Base-by-base conservation (phyloP, 1,140 invertebrate species). In the Papilio polyxenes region DNA sequence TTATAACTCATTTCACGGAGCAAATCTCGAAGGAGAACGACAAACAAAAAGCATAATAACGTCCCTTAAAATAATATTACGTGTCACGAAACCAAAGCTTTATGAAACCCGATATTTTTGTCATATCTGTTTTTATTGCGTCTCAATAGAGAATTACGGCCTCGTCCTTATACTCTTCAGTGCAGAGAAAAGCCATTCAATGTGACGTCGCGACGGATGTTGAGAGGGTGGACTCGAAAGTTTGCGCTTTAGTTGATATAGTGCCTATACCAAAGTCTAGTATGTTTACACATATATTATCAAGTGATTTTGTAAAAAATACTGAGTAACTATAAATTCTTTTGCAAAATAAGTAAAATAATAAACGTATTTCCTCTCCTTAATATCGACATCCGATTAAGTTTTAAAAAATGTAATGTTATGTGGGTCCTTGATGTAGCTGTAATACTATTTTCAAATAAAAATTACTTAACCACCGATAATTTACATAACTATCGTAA, bases 101-200 rank as follows among this genome's bases (percentile, higher is more conserved):
- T 94, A 94, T 94, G 93, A 93, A 94, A 94, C 88, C 90, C 80
- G 92, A 94, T 93, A 94, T 93, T 94, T 94, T 94, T 94, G 93
- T 94, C 93, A 94, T 94, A 94, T 94, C 93, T 91, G 88, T 88
- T 91, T 93, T 93, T 94, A 92, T 93, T 91, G 89, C 89, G 87
- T 82, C 84, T 92, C 90, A 90, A 93, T 92, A 89, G 92, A 88
- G 88, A 92, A 89, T 89, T 87, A 91, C 87, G 83, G 83, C 85
- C 85, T 85, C 85, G 56, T 59, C 56, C 56, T 59, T 59, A 44
- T 44, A 20, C 87, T 65, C 78, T 31, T 44, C 59, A 84, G 83
- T 81, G 83, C 83, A 87, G 83, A 87, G 86, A 85, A 86, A 85
- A 84, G 84, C 88, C 76, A 89, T 89, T 89, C 84, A 89, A 86